phyloP scores from a whole-genome alignment of 2,797 vertebrate genomes.

The Cyprinella venusta region DNA sequence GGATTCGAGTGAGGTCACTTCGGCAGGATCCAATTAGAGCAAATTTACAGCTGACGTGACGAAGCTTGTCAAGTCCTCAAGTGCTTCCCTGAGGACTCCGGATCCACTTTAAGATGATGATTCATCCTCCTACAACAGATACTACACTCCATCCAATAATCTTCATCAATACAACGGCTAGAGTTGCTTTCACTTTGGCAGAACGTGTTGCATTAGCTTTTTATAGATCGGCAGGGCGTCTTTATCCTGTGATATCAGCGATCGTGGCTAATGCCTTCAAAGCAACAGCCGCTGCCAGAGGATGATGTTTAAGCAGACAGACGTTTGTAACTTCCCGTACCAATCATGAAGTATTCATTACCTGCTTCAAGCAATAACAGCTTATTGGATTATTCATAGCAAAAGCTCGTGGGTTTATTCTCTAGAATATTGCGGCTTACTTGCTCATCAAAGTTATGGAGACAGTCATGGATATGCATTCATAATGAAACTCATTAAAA shows the following conservation, averaged over 20 bases:
- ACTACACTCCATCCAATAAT: constrained; percentile 16
- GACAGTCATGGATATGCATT: constrained; percentile 18
- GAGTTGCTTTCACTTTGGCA: constrained; percentile 32
- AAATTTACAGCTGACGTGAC: background rate
- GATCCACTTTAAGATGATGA: constrained; percentile 4
- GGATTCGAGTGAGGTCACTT: background rate
- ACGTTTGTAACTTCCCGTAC: constrained; percentile 26
- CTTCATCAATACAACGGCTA: constrained; percentile 33
- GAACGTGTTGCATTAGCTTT: constrained; percentile 28
- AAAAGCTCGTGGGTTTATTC: constrained; percentile 13
- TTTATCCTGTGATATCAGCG: constrained; percentile 33
- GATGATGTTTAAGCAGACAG: constrained; percentile 19
- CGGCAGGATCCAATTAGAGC: background rate
- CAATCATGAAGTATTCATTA: constrained; percentile 43
- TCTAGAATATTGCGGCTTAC: background rate
- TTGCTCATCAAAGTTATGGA: constrained; percentile 27
- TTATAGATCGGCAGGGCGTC: constrained; percentile 8
- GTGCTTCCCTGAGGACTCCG: background rate
- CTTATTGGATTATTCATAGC: constrained; percentile 39
- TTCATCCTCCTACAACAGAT: constrained; percentile 8
- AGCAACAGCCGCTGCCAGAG: background rate
- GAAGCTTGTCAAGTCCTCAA: background rate
- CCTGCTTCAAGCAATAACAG: constrained; percentile 27
- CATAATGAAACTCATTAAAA: constrained; percentile 26
- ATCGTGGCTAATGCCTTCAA: constrained; percentile 7